Evolutionary conservation across 2,113 vertebrate genomes (phyloP).

Genomic region (Oenanthe oenanthe): DNA sequence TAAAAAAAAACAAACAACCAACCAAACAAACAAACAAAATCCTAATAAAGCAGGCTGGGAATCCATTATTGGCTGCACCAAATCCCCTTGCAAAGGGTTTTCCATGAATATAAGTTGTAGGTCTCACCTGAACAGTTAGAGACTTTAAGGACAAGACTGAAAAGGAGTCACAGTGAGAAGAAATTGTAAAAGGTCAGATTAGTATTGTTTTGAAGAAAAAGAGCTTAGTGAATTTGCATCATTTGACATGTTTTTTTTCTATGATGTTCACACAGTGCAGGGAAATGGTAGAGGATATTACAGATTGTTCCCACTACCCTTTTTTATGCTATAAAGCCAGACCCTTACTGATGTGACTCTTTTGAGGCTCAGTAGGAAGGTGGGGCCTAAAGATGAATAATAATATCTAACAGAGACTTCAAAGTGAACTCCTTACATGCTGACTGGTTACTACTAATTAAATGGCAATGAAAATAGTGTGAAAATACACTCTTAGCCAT

Average conservation of each 20-base stretch:
- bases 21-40: not conserved
- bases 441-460: not conserved
- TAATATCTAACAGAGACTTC: not conserved
- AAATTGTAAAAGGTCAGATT: not conserved
- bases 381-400: not conserved
- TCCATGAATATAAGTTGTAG: not conserved
- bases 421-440: not conserved
- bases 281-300: not conserved
- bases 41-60: not conserved
- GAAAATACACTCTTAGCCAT: not conserved
- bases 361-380: rapidly evolving
- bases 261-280: not conserved
- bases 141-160: not conserved
- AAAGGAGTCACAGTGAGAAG: not conserved
- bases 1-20: not conserved
- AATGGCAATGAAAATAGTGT: not conserved
- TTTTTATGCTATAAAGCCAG: not conserved
- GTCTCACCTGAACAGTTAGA: not conserved
- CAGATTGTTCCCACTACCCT: not conserved
- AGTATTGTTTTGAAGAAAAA: not conserved
- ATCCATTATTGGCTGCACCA: not conserved
- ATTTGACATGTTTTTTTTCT: not conserved
- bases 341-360: not conserved
- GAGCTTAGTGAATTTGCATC: not conserved
- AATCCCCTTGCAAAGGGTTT: not conserved